Evolutionary conservation across 92 coral and sea anemone species (phyloP).

Genomic region (Zoanthus sociatus): DNA sequence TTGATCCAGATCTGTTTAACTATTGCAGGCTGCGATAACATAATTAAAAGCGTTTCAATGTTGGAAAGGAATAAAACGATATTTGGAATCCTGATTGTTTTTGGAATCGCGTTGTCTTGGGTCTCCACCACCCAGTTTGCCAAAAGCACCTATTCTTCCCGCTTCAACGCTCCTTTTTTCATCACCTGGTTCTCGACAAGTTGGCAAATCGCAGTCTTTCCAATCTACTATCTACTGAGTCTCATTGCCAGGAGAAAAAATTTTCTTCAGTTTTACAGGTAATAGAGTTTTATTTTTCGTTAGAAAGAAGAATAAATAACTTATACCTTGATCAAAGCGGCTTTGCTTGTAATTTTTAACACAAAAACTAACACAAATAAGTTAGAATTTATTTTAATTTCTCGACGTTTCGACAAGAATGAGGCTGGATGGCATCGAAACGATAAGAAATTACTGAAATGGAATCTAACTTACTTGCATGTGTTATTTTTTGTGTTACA

Average conservation of each 20-base stretch:
- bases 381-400: no score
- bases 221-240: slow-evolving; percentile 28
- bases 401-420: no score
- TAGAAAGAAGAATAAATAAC: no score
- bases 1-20: background rate
- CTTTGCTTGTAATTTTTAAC: no score
- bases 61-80: slow-evolving; percentile 22
- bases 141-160: slow-evolving; percentile 60
- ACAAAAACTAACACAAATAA: no score
- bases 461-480: no score
- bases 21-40: background rate
- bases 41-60: background rate
- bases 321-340: no score
- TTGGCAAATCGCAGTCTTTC: slow-evolving; percentile 56
- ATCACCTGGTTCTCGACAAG: slow-evolving; percentile 62
- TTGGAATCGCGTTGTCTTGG: slow-evolving; percentile 63
- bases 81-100: slow-evolving; percentile 48
- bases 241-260: slow-evolving; percentile 9
- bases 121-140: slow-evolving; percentile 66
- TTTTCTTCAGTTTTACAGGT: slow-evolving; percentile 28
- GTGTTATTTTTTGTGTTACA: no score
- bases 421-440: no score
- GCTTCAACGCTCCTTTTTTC: slow-evolving; percentile 61
- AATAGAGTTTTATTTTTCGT: background rate
- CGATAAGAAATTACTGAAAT: no score